A percentile compares a stretch with the other conserved stretches of the same genome.
Evolutionary conservation across 1,140 invertebrate species (phyloP).

Genomic region (Halyomorpha halys): DNA sequence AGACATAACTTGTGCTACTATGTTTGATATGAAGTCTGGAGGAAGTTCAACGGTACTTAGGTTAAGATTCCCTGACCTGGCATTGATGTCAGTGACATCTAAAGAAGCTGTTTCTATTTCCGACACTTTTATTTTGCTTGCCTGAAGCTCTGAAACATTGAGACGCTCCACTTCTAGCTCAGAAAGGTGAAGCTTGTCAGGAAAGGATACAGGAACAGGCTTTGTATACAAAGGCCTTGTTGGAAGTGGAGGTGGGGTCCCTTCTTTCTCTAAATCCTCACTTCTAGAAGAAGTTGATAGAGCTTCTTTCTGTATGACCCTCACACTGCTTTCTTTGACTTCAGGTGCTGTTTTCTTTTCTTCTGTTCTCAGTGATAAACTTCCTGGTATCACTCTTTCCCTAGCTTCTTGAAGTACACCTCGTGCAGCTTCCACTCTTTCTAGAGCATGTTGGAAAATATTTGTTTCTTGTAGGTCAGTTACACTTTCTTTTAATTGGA

Average conservation of each 20-base stretch:
- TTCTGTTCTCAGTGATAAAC: background rate
- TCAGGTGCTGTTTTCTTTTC: conserved; percentile 28
- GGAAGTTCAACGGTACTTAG: conserved; percentile 54
- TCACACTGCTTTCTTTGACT: conserved; percentile 25
- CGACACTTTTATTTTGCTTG: conserved; percentile 63
- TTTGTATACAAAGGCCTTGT: background rate
- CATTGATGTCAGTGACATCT: conserved; percentile 53
- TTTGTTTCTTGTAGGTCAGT: background rate
- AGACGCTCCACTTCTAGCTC: conserved; percentile 65
- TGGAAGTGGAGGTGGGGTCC: conserved; percentile 34
- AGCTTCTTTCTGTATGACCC: conserved; percentile 6
- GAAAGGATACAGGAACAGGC: conserved; percentile 23
- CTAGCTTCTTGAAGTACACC: conserved; percentile 10
- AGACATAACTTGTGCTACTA: conserved; percentile 30
- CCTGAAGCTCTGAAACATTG: conserved; percentile 62
- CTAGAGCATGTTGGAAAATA: conserved; percentile 10
- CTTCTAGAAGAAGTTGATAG: conserved; percentile 5
- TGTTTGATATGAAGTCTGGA: conserved; percentile 30
- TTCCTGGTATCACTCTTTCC: conserved; percentile 17
- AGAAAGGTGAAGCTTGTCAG: conserved; percentile 49
- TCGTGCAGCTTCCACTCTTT: conserved; percentile 9
- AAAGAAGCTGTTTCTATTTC: conserved; percentile 63
- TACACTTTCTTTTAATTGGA: background rate
- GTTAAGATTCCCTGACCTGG: conserved; percentile 49
- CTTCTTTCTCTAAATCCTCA: conserved; percentile 32